These are phyloP conservation scores for Oreortyx pictus DNA, from an alignment of 2,797 vertebrate species.

Conservation along the genomic window DNA sequence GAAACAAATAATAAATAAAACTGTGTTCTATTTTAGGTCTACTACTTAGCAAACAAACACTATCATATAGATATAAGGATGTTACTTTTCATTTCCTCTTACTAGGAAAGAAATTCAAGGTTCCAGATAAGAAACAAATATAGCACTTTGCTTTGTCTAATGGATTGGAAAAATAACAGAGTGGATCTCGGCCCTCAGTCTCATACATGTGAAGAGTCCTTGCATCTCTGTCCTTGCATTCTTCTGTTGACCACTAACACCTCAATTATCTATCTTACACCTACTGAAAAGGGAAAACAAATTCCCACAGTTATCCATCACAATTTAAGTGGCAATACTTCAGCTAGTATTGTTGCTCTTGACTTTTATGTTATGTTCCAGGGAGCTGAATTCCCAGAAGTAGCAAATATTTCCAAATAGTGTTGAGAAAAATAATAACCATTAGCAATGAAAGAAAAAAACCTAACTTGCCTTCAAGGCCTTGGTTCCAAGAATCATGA, in stretches of 20 bases:
- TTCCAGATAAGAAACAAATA: background rate
- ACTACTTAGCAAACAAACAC: background rate
- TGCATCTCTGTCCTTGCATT: background rate
- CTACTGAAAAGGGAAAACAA: background rate
- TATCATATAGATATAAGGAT: background rate
- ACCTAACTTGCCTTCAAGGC: background rate
- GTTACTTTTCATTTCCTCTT: background rate
- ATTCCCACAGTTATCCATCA: background rate
- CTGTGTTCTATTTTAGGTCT: no score
- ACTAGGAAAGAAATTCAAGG: background rate
- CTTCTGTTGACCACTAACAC: background rate
- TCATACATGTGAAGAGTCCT: background rate
- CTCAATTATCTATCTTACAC: background rate
- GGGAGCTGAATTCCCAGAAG: conserved; percentile 6
- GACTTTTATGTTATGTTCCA: background rate
- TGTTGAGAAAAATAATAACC: background rate
- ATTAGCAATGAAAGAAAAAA: background rate
- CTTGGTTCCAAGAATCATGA: background rate
- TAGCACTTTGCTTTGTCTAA: background rate
- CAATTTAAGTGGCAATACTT: conserved; percentile 5
- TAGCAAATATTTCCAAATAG: background rate
- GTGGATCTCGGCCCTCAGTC: background rate
- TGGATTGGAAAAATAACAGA: background rate
- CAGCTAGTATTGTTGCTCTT: background rate
- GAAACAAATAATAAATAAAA: background rate